Conservation (phyloP, 2,797 vertebrate genomes). For the Aulostomus chinensis region DNA sequence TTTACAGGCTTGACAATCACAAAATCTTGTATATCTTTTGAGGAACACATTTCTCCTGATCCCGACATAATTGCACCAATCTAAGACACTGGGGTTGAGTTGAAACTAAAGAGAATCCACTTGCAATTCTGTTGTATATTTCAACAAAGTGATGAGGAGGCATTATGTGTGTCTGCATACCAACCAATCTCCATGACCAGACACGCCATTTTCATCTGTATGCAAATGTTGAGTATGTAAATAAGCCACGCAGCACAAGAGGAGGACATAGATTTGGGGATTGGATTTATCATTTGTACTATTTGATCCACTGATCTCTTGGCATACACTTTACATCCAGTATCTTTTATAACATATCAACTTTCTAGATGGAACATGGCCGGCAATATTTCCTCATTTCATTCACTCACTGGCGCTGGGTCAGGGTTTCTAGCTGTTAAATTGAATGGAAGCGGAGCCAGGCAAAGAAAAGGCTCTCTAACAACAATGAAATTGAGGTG, state of each 20-base stretch:
- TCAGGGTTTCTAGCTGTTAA: conserved; percentile 49
- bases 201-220: conserved; percentile 73
- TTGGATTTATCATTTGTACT: conserved; percentile 60
- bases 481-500: conserved; percentile 68
- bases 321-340: conserved; percentile 45
- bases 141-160: conserved; percentile 72
- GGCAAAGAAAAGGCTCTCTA: conserved; percentile 62
- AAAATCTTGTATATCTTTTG: conserved; percentile 4
- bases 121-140: conserved; percentile 48
- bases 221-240: conserved; percentile 77
- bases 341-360: conserved; percentile 59
- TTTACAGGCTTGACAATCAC: neutral
- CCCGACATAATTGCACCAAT: conserved; percentile 39
- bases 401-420: conserved; percentile 51
- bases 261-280: conserved; percentile 50
- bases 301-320: conserved; percentile 66
- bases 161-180: conserved; percentile 65
- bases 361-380: conserved; percentile 41
- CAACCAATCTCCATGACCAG: conserved; percentile 59
- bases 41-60: conserved; percentile 17
- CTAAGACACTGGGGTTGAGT: conserved; percentile 2
- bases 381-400: conserved; percentile 48
- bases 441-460: conserved; percentile 59
- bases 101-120: conserved; percentile 40
- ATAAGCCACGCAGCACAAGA: conserved; percentile 56